phyloP scores from a whole-genome alignment of 2,113 vertebrate species.

The Colius striatus region DNA sequence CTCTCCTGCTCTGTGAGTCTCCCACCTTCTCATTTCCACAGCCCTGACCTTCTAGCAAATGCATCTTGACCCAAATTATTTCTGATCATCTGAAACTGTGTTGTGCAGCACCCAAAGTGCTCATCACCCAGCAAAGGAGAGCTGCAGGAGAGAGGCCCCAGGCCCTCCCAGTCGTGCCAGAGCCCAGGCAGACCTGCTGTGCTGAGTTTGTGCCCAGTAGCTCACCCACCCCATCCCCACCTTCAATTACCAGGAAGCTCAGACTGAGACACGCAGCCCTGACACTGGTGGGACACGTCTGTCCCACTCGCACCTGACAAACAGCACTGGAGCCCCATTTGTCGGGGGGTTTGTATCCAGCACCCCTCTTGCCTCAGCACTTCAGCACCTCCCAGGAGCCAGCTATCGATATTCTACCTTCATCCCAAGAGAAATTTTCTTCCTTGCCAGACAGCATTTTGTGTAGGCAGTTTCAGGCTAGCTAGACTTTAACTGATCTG shows the following conservation, averaged over 20 bases:
- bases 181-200: accelerated
- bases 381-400: not conserved
- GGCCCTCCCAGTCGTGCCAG: not conserved
- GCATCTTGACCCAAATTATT: not conserved
- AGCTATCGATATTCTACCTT: not conserved
- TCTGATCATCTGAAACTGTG: not conserved
- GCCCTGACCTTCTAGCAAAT: not conserved
- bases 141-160: not conserved
- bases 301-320: not conserved
- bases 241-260: not conserved
- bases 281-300: not conserved
- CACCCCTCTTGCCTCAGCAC: not conserved
- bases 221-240: accelerated
- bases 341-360: not conserved
- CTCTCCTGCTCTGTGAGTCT: not conserved
- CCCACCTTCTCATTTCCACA: not conserved
- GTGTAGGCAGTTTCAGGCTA: not conserved
- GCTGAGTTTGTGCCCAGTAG: not conserved
- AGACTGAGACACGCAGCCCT: not conserved
- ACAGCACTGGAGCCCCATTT: accelerated
- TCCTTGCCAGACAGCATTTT: not conserved
- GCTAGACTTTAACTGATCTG: not conserved
- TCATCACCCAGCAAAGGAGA: not conserved
- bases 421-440: not conserved
- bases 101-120: not conserved